These are phyloP conservation scores for human (Homo sapiens) DNA, from an alignment of 2,113 vertebrate species.

Conservation along the genomic window GRCh38 chr4:99130501-99131000, in stretches of 20 bases:
- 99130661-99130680: not conserved
- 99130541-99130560: not conserved
- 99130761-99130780: not conserved
- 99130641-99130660: constrained; percentile 1
- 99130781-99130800: not conserved
- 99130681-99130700: not conserved
- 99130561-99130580: not conserved
- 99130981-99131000: not conserved
- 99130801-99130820: not conserved
- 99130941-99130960: not conserved
- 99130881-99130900: not conserved
- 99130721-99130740: not conserved
- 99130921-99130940: not conserved
- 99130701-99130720: not conserved
- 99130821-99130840: not conserved
- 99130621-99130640: not conserved
- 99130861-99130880: not conserved
- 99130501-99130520: not conserved
- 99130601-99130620: not conserved
- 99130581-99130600: not conserved
- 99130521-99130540: not conserved
- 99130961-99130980: not conserved
- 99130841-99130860: not conserved
- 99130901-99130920: not conserved
- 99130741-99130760: not conserved